Evolutionary conservation across 2,888 invertebrate genomes (phyloP).

Genomic region (Leucoptera coffeella): DNA sequence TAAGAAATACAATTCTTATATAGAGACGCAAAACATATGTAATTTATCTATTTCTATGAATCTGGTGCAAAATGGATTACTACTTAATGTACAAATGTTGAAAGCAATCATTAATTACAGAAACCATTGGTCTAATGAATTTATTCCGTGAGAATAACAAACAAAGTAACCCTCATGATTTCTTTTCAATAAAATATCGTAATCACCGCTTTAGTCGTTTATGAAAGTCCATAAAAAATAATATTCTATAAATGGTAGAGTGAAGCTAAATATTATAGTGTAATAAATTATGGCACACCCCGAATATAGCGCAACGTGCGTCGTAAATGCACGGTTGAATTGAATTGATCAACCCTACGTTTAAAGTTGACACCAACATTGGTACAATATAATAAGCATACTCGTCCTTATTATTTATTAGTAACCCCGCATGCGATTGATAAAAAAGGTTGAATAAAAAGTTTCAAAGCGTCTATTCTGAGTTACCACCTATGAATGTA

Average conservation of each 20-base stretch:
- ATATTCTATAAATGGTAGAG: conserved; percentile 36
- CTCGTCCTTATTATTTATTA: conserved; percentile 31
- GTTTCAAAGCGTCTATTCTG: conserved; percentile 40
- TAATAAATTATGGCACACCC: conserved; percentile 50
- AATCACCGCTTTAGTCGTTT: conserved; percentile 37
- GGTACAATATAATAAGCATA: conserved; percentile 23
- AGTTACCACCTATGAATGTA: conserved; percentile 48
- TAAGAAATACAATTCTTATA: no score
- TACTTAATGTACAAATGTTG: no score
- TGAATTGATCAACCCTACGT: conserved; percentile 39
- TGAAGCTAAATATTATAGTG: conserved; percentile 45
- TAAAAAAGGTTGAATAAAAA: conserved; percentile 31
- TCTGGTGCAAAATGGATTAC: no score
- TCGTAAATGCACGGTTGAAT: conserved; percentile 31
- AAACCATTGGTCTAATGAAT: no score
- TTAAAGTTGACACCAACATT: conserved; percentile 43
- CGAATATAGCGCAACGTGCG: conserved; percentile 34
- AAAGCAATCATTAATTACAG: no score
- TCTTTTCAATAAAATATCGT: conserved; percentile 32
- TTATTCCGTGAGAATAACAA: conserved; percentile 38
- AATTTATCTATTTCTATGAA: no score
- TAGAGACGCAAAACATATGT: no score
- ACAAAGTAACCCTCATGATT: conserved; percentile 37
- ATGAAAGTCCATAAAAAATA: conserved; percentile 33
- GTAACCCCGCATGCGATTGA: conserved; percentile 37